These are phyloP conservation scores for Lepus americanus DNA, from an alignment of 2,113 vertebrate genomes.

Conservation along the genomic window DNA sequence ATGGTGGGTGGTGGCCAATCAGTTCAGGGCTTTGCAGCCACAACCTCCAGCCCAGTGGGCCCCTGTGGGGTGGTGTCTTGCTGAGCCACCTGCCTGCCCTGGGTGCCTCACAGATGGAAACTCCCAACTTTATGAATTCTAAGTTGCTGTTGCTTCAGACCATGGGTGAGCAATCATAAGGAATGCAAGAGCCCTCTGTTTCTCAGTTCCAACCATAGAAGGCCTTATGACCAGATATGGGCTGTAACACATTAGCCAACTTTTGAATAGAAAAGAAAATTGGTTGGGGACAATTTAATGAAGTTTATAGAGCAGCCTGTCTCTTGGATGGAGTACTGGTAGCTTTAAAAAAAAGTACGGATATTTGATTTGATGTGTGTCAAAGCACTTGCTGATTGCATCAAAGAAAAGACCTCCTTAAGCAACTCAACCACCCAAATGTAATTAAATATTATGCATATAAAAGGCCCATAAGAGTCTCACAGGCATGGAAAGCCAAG, in stretches of 20 bases:
- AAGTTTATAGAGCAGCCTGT: conserved; percentile 97
- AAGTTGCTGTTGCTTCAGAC: conserved; percentile 83
- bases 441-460: conserved; percentile 97
- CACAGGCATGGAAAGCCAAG: too few species aligned
- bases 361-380: conserved; percentile 99
- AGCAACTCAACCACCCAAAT: conserved; percentile 99
- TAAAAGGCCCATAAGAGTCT: too few species aligned
- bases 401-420: conserved; percentile 99
- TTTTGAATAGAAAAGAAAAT: conserved; percentile 99
- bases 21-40: too few species aligned
- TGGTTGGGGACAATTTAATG: conserved; percentile 98
- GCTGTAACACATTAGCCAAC: conserved; percentile 95
- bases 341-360: conserved; percentile 99
- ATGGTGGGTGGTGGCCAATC: too few species aligned
- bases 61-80: too few species aligned
- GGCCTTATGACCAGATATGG: conserved; percentile 96
- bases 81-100: too few species aligned
- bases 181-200: conserved; percentile 91
- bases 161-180: conserved; percentile 96
- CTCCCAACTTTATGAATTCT: conserved; percentile 78
- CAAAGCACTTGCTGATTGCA: conserved; percentile 99
- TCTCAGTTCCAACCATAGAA: conserved; percentile 95
- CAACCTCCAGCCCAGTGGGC: too few species aligned
- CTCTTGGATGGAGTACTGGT: conserved; percentile 95
- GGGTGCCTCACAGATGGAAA: too few species aligned